Evolutionary conservation across 2,888 invertebrate species (phyloP).

Genomic region (Hedya salicella): DNA sequence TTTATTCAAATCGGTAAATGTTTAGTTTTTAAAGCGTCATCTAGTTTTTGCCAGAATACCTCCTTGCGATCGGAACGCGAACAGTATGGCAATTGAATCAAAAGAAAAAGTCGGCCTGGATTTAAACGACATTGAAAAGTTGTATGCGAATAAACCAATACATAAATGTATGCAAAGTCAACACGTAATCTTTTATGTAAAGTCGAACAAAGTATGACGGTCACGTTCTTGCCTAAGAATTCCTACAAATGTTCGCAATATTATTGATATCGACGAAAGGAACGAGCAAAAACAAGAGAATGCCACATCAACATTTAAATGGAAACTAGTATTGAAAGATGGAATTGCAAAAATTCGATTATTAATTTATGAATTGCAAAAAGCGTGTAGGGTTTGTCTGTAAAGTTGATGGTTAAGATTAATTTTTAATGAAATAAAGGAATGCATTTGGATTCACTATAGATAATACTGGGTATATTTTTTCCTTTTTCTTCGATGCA

Average conservation of each 20-base stretch:
- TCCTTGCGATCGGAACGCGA: no score
- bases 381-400: slow-evolving; percentile 20
- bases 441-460: no score
- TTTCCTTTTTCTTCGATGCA: no score
- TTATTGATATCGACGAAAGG: neutral
- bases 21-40: no score
- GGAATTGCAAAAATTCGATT: slow-evolving; percentile 30
- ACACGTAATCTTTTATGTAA: neutral
- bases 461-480: no score
- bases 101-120: no score
- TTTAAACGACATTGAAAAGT: no score
- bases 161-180: neutral
- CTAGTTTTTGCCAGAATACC: no score
- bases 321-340: slow-evolving; percentile 40
- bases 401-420: slow-evolving; percentile 21
- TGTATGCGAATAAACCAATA: no score
- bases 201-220: neutral
- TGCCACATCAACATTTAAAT: slow-evolving; percentile 34
- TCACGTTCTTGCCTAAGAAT: slow-evolving; percentile 14
- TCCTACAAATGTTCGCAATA: slow-evolving; percentile 12
- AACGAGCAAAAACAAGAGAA: slow-evolving; percentile 25
- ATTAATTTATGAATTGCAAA: slow-evolving; percentile 31
- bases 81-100: no score
- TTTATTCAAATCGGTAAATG: no score
- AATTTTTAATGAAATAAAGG: neutral